Evolutionary conservation across 2,113 vertebrate genomes (phyloP).

Genomic region (Petrocephalus microphthalmus): DNA sequence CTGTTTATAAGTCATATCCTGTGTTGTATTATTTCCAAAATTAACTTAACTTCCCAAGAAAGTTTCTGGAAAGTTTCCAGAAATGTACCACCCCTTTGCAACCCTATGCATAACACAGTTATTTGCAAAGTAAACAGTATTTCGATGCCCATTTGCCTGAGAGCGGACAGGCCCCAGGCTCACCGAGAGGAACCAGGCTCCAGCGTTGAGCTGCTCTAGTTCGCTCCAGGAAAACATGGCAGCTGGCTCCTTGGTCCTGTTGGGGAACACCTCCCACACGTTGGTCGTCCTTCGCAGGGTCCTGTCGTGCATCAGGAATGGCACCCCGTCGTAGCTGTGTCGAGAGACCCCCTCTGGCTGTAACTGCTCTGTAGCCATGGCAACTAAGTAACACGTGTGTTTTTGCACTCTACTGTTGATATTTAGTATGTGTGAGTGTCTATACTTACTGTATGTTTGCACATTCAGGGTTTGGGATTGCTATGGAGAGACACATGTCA

Average conservation of each 20-base stretch:
- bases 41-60: no score
- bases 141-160: background rate
- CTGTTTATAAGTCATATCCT: no score
- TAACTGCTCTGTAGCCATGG: background rate
- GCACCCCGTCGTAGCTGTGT: conserved; percentile 71
- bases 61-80: no score
- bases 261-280: conserved; percentile 64
- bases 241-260: conserved; percentile 44
- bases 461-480: background rate
- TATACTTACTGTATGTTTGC: background rate
- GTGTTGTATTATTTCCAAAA: no score
- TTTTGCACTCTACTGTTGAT: background rate
- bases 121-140: background rate
- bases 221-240: conserved; percentile 69
- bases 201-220: conserved; percentile 75
- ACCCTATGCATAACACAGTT: no score
- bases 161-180: background rate
- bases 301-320: conserved; percentile 88
- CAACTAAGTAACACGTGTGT: background rate
- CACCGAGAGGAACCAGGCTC: conserved; percentile 78
- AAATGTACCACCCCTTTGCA: no score
- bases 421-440: background rate
- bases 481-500: background rate
- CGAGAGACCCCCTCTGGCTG: background rate
- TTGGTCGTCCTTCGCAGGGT: conserved; percentile 82